Base-by-base conservation (phyloP, 35 echinoderm and acorn worm species). In the Diadema setosum region DNA sequence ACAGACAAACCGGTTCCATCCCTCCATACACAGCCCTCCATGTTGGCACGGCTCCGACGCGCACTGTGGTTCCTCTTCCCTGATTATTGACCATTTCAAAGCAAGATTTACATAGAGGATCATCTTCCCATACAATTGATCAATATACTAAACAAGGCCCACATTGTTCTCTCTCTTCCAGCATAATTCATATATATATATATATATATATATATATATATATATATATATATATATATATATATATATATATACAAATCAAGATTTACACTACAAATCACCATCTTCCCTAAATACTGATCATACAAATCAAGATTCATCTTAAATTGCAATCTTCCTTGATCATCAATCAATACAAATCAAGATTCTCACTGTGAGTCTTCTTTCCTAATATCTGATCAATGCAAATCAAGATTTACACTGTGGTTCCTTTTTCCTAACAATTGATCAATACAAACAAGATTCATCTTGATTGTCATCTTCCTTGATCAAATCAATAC, bases 1-100 rank as follows among this genome's bases (percentile, higher is more conserved):
- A 89, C 95, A 98, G 48, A 98, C 91, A 73, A 85, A 98, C 17
- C 95, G 84, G 81, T 98, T 98, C 95, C 95, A 98, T 6, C 95
- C 95, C 52, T 98, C 95, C n/a, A 24, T 87, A 46, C 95, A 98
- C 2, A 43, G 63, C 1, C 95, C 95, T 14, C 86, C 95, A 58
- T 98, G 88, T 30, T 86, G 42, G 59, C 95, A 98, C 16, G 89
- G 92, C 5, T 87, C 78, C 5, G 45, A 50, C 0, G 39, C 5
- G 42, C 95, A 98, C 26, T 91, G 82, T 1, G 85, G 75, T 43
- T 83, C 74, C 43, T 88, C 88, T 5, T 84, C 80, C 35, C 91
- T 93, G 45, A 43, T 52, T 42, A 26, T 42, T 41, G 9, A 29
- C n/a, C n/a, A 5, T 27, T 42, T 39, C 41, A 86, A 40, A 30